phyloP scores from a whole-genome alignment of 2,113 vertebrate species.

The Echinops telfairi region DNA sequence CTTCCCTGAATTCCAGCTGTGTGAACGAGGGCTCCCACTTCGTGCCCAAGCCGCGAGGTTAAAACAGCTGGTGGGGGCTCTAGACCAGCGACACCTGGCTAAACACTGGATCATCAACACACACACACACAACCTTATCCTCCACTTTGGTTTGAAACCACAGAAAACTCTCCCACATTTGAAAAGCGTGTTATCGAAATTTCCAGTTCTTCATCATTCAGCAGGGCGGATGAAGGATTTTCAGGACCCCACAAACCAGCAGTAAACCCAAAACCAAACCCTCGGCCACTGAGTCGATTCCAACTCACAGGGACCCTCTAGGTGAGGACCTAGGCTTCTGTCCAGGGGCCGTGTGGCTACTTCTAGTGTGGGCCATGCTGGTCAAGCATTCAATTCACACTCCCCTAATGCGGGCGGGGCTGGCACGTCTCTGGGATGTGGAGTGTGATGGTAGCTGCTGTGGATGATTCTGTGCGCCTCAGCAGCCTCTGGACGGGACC shows the following conservation, averaged over 20 bases:
- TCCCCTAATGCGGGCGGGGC: too few relatives aligned
- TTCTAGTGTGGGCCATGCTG: too few relatives aligned
- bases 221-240: not conserved
- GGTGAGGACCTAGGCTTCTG: too few relatives aligned
- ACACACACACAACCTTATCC: not conserved
- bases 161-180: not conserved
- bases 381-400: too few relatives aligned
- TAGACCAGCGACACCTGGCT: not conserved
- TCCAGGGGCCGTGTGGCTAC: too few relatives aligned
- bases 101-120: fast-evolving
- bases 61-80: not conserved
- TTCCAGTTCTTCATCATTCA: not conserved
- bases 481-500: too few relatives aligned
- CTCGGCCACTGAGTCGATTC: too few relatives aligned
- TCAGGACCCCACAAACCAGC: not conserved
- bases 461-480: too few relatives aligned
- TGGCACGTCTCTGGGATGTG: too few relatives aligned
- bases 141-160: not conserved
- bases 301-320: too few relatives aligned
- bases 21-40: not conserved
- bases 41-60: not conserved
- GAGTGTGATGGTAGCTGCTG: too few relatives aligned
- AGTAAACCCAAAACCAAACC: too few relatives aligned
- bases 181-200: not conserved
- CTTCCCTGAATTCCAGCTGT: not conserved